Conservation (phyloP, 2,113 vertebrate species). For the Salminus brasiliensis region DNA sequence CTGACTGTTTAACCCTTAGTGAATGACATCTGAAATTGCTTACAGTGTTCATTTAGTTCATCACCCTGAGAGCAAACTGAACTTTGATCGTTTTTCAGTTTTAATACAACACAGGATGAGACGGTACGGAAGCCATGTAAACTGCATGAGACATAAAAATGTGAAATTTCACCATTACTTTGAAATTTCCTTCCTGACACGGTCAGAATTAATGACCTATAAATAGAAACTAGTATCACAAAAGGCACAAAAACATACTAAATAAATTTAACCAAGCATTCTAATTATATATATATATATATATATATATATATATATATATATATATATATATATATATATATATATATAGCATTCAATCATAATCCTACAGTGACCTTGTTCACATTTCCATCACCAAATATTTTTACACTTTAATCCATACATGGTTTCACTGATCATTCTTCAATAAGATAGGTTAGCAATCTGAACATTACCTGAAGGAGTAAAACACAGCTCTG, state of each 20-base stretch:
- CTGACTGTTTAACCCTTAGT: too few relatives aligned
- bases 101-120: too few relatives aligned
- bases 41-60: too few relatives aligned
- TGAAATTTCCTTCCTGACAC: neutral
- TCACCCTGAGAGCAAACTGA: too few relatives aligned
- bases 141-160: too few relatives aligned
- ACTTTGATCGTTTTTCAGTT: too few relatives aligned
- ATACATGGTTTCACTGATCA: neutral
- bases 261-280: neutral
- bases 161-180: too few relatives aligned
- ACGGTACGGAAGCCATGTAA: too few relatives aligned
- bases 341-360: slow-evolving; percentile 60
- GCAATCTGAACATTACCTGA: neutral
- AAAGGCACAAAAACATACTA: neutral
- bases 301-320: slow-evolving; percentile 60
- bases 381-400: slow-evolving; percentile 48
- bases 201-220: neutral
- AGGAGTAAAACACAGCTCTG: neutral
- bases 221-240: neutral
- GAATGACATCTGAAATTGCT: too few relatives aligned
- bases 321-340: slow-evolving; percentile 55
- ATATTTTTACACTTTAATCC: slow-evolving; percentile 5
- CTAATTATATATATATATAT: slow-evolving; percentile 54
- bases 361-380: slow-evolving; percentile 70
- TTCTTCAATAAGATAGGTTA: neutral